These are phyloP conservation scores for Omphaloscelis lunosa DNA, from an alignment of 2,888 invertebrate species.

Conservation along the genomic window DNA sequence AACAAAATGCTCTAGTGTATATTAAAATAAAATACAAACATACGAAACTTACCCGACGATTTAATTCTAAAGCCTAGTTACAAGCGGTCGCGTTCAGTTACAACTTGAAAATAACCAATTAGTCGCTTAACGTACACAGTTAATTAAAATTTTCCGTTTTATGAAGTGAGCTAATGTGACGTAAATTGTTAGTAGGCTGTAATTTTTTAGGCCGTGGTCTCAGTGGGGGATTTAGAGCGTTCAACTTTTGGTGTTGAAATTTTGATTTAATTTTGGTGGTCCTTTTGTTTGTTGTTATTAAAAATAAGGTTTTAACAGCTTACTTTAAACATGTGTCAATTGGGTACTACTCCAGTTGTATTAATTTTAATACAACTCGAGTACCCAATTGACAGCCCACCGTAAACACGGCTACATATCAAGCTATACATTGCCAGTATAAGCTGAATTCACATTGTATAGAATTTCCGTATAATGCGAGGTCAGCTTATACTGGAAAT, in stretches of 20 bases:
- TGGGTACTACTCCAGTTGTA: too few relatives aligned
- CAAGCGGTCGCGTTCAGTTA: slow-evolving; percentile 43
- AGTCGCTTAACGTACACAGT: slow-evolving; percentile 50
- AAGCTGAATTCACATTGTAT: too few relatives aligned
- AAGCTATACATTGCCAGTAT: too few relatives aligned
- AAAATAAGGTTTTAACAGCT: not conserved
- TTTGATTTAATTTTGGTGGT: slow-evolving; percentile 6
- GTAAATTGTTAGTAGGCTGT: slow-evolving; percentile 47
- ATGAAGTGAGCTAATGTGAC: slow-evolving; percentile 53
- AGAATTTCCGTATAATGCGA: too few relatives aligned
- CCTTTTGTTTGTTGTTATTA: not conserved
- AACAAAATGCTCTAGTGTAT: too few relatives aligned
- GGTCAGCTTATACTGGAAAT: too few relatives aligned
- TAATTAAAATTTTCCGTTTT: slow-evolving; percentile 67
- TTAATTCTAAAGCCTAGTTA: slow-evolving; percentile 21
- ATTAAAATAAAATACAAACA: slow-evolving; percentile 2
- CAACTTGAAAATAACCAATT: slow-evolving; percentile 60
- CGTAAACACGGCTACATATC: too few relatives aligned
- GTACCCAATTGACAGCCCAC: too few relatives aligned
- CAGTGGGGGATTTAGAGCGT: slow-evolving; percentile 10
- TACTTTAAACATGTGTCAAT: not conserved
- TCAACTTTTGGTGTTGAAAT: slow-evolving; percentile 2
- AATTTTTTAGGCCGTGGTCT: slow-evolving; percentile 50
- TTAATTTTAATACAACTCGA: too few relatives aligned
- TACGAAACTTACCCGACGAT: slow-evolving; percentile 3